phyloP scores from a whole-genome alignment of 2,113 vertebrate genomes.

The Melanotaenia duboulayi region DNA sequence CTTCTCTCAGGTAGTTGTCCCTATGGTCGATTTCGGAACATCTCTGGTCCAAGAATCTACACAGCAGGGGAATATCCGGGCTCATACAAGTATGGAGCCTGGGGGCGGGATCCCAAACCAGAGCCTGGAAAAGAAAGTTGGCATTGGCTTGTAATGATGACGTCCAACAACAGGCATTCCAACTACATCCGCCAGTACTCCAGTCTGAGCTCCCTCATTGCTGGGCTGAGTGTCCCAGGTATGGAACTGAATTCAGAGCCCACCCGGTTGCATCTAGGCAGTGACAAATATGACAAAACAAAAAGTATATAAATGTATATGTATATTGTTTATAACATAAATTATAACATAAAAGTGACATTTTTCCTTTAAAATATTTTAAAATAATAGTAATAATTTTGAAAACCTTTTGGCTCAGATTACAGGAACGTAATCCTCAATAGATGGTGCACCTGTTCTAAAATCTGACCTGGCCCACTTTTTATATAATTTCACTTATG shows the following conservation, averaged over 20 bases:
- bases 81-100: slow-evolving; percentile 75
- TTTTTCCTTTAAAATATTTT: too few species aligned
- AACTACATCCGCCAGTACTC: slow-evolving; percentile 74
- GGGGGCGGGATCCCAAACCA: slow-evolving; percentile 82
- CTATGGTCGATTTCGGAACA: slow-evolving; percentile 61
- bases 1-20: slow-evolving; percentile 67
- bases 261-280: too few species aligned
- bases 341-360: too few species aligned
- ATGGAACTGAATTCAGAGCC: neutral
- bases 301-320: too few species aligned
- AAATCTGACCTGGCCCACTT: too few species aligned
- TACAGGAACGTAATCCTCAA: too few species aligned
- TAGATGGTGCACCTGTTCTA: too few species aligned
- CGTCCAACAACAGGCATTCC: slow-evolving; percentile 60
- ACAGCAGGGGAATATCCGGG: slow-evolving; percentile 74
- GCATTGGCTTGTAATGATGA: slow-evolving; percentile 79
- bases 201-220: slow-evolving; percentile 72
- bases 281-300: too few species aligned
- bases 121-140: slow-evolving; percentile 73
- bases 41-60: slow-evolving; percentile 62
- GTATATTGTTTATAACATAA: too few species aligned
- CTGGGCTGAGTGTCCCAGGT: slow-evolving; percentile 62
- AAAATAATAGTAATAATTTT: too few species aligned
- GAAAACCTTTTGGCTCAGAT: too few species aligned
- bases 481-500: too few species aligned